Percentiles rank a stretch among this genome's conserved stretches.
These are phyloP conservation scores for Planiliza haematocheilus DNA, from an alignment of 2,113 vertebrate species.

Conservation along the genomic window DNA sequence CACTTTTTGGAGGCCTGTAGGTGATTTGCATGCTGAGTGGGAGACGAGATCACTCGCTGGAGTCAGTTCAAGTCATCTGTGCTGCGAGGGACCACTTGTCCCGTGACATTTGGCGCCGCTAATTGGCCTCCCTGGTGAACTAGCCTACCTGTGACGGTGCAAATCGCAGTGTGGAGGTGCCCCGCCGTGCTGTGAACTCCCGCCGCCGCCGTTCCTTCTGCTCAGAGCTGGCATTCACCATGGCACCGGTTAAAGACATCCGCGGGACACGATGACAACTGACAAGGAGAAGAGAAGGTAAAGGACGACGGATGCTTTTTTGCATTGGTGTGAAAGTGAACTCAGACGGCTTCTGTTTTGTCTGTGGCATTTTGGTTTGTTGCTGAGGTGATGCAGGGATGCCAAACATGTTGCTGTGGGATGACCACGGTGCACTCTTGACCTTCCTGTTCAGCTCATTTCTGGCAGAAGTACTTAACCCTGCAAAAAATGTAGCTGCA, in stretches of 20 bases:
- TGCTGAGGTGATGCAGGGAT: constrained; percentile 3
- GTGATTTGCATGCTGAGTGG: constrained; percentile 46
- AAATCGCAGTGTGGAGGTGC: constrained; percentile 25
- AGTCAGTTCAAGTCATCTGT: constrained; percentile 45
- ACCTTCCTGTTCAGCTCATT: background rate
- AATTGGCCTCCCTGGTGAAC: constrained; percentile 49
- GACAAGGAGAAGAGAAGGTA: constrained; percentile 79
- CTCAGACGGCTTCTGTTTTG: background rate
- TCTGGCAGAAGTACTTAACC: background rate
- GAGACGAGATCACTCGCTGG: constrained; percentile 32
- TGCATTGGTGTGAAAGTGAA: too few species aligned
- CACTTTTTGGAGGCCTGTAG: constrained; percentile 35
- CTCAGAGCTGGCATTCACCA: constrained; percentile 14
- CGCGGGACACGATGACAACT: constrained; percentile 61
- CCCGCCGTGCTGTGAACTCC: constrained; percentile 43
- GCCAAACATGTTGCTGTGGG: background rate
- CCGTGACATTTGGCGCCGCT: constrained; percentile 47
- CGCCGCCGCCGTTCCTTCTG: constrained; percentile 6
- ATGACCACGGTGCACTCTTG: background rate
- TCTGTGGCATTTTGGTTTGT: too few species aligned
- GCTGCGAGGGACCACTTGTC: constrained; percentile 30
- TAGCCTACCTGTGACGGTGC: constrained; percentile 49
- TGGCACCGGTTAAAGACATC: constrained; percentile 26
- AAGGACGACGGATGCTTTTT: too few species aligned
- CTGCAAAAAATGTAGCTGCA: background rate